Percentiles rank a stretch among this genome's conserved stretches.
phyloP scores from a whole-genome alignment of 2,888 invertebrate genomes.

The Euphydryas editha region DNA sequence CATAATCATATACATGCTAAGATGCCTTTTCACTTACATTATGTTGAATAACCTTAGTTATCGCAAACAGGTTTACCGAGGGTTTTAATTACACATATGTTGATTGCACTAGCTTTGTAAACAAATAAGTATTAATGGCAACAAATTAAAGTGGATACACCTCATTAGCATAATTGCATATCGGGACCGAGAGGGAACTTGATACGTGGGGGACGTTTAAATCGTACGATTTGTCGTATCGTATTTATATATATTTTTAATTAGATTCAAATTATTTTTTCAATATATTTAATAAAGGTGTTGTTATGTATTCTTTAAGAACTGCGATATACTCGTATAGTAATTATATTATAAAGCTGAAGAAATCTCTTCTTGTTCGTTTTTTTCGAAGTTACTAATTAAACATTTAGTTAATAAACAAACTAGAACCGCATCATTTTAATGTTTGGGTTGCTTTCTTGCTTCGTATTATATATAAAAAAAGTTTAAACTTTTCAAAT shows the following conservation, averaged over 20 bases:
- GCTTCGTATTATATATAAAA: too few relatives aligned
- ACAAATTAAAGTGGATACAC: slow-evolving; percentile 35
- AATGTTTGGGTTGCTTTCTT: too few relatives aligned
- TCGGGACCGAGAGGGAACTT: slow-evolving; percentile 26
- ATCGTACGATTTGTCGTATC: slow-evolving; percentile 22
- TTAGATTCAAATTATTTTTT: too few relatives aligned
- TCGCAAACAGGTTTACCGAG: slow-evolving; percentile 21
- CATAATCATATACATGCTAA: not conserved
- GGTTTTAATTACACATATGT: slow-evolving; percentile 33
- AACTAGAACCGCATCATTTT: too few relatives aligned
- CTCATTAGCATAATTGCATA: slow-evolving; percentile 35
- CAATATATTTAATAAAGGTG: too few relatives aligned
- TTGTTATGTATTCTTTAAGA: too few relatives aligned
- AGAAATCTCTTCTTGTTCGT: too few relatives aligned
- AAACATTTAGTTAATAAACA: too few relatives aligned
- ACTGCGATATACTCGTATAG: too few relatives aligned
- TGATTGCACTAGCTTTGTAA: slow-evolving; percentile 31
- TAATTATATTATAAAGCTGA: too few relatives aligned
- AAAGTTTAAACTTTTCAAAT: too few relatives aligned
- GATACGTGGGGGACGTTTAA: slow-evolving; percentile 21
- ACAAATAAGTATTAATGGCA: slow-evolving; percentile 39
- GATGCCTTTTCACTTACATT: slow-evolving; percentile 18
- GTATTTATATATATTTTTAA: not conserved
- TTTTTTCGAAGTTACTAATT: too few relatives aligned
- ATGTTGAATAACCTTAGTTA: slow-evolving; percentile 15